Evolutionary conservation across 2,888 invertebrate species (phyloP).

Genomic region (Pammene aurita): DNA sequence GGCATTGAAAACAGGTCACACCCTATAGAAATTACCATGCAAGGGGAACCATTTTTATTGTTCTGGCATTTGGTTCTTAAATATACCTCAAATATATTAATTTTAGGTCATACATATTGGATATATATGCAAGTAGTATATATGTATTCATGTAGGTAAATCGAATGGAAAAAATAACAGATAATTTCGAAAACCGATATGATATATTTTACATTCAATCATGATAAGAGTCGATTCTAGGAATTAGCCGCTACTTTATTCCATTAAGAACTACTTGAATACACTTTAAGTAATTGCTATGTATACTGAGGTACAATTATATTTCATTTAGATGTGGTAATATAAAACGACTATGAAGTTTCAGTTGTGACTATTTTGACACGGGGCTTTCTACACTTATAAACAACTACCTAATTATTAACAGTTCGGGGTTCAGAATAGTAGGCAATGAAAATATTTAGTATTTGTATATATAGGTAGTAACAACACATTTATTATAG

Average conservation of each 20-base stretch:
- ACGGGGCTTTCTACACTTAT: neutral
- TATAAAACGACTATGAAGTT: slow-evolving; percentile 6
- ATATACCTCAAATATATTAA: slow-evolving; percentile 2
- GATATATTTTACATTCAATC: too few species aligned
- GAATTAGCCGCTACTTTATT: too few species aligned
- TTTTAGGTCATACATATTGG: neutral
- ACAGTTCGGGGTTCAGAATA: neutral
- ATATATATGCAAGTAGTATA: neutral
- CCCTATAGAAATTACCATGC: too few species aligned
- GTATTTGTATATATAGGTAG: neutral
- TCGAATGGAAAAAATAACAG: too few species aligned
- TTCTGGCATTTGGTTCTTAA: neutral
- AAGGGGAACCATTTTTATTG: too few species aligned
- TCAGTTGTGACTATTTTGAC: neutral
- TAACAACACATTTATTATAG: neutral
- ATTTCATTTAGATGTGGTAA: too few species aligned
- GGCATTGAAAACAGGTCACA: too few species aligned
- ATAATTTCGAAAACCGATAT: too few species aligned
- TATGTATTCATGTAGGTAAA: too few species aligned
- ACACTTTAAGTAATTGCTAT: too few species aligned
- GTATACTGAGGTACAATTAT: slow-evolving; percentile 3
- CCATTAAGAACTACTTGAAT: too few species aligned
- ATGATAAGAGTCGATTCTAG: too few species aligned
- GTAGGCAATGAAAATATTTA: neutral
- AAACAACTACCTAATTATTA: neutral